phyloP scores from a whole-genome alignment of 2,797 vertebrate genomes.

The Pyrocephalus nanus region DNA sequence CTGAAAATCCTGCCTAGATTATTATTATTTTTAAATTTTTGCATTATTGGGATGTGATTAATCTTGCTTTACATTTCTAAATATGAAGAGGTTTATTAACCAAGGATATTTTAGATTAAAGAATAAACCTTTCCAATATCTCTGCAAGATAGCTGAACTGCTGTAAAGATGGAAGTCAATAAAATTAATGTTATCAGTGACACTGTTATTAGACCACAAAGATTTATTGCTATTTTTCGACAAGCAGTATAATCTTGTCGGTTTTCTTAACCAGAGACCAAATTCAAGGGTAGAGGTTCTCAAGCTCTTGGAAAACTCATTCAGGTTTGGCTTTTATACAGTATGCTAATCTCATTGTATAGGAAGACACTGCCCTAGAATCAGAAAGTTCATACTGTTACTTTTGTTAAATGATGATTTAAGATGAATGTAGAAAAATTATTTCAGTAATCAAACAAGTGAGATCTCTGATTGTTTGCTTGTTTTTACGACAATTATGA shows the following conservation, averaged over 20 bases:
- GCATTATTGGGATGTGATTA: background rate
- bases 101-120: background rate
- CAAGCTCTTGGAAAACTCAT: background rate
- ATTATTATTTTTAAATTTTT: background rate
- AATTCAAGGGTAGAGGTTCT: background rate
- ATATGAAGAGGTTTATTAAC: background rate
- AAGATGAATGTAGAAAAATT: background rate
- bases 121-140: background rate
- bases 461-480: rapidly evolving
- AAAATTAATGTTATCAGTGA: background rate
- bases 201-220: background rate
- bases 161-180: background rate
- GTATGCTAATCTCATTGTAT: background rate
- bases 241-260: background rate
- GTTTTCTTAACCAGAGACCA: background rate
- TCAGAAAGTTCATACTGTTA: background rate
- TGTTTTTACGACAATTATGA: background rate
- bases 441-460: background rate
- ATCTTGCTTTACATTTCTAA: background rate
- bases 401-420: background rate
- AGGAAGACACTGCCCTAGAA: background rate
- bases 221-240: background rate
- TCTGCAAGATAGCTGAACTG: background rate
- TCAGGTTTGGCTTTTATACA: background rate
- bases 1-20: background rate